Conservation (phyloP, 2,797 vertebrate species). For the Coranthus polyacanthus region DNA sequence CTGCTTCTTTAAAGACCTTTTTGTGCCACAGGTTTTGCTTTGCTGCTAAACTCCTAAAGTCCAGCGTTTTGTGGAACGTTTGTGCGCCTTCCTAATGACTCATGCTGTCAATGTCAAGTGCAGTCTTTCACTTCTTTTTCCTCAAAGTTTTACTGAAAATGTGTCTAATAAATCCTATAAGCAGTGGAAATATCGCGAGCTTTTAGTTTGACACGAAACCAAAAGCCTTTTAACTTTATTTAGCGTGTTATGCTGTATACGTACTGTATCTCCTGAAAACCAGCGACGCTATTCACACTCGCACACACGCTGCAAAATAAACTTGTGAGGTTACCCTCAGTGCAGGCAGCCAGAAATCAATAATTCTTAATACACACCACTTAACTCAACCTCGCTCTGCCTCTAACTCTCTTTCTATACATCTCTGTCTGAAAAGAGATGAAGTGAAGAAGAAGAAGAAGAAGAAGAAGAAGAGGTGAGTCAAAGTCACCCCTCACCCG, state of each 20-base stretch:
- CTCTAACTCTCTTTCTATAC: conserved; percentile 29
- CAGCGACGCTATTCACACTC: conserved; percentile 48
- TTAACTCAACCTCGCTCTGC: conserved; percentile 50
- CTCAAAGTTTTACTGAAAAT: too few species aligned
- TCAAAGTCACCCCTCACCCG: not conserved
- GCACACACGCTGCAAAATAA: conserved; percentile 52
- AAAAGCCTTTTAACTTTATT: conserved; percentile 26
- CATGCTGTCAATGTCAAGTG: too few species aligned
- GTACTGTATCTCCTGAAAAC: conserved; percentile 33
- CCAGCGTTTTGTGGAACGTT: too few species aligned
- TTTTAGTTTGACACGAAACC: conserved; percentile 16
- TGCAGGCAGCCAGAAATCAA: conserved; percentile 69
- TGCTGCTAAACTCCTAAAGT: too few species aligned
- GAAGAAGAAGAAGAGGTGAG: conserved; percentile 16
- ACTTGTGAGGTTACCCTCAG: conserved; percentile 65
- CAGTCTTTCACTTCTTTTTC: too few species aligned
- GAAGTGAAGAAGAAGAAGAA: conserved; percentile 21
- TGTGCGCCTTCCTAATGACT: too few species aligned
- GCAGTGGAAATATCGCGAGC: too few species aligned
- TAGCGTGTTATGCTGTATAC: conserved; percentile 25
- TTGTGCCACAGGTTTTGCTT: too few species aligned
- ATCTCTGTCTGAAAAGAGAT: conserved; percentile 26
- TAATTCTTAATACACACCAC: conserved; percentile 68
- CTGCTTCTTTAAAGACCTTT: conserved; percentile 9
- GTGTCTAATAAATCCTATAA: too few species aligned